Percentiles rank a stretch among this genome's conserved stretches.
Conservation (phyloP, 2,888 invertebrate genomes). For the Noctua janthina region DNA sequence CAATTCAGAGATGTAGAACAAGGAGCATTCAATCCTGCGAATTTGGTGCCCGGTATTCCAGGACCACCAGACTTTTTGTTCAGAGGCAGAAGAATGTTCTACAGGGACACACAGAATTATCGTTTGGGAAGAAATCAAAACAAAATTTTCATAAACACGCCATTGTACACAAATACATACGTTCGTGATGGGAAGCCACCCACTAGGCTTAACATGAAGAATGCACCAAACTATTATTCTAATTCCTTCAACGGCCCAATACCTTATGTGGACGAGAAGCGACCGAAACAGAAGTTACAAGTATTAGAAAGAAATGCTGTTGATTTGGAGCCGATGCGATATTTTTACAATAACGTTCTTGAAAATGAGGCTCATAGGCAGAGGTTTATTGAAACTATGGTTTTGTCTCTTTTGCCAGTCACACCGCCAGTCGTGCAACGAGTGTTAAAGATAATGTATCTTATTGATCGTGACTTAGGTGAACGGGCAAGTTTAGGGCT, state of each 20-base stretch:
- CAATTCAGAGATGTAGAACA: constrained; percentile 89
- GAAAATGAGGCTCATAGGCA: constrained; percentile 86
- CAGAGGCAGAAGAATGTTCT: constrained; percentile 85
- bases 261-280: constrained; percentile 69
- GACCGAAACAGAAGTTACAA: constrained; percentile 60
- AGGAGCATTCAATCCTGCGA: constrained; percentile 83
- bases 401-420: constrained; percentile 32
- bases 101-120: constrained; percentile 90
- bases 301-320: constrained; percentile 65
- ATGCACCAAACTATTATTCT: constrained; percentile 73
- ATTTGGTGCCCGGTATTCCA: constrained; percentile 85
- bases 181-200: constrained; percentile 72
- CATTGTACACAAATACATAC: constrained; percentile 68
- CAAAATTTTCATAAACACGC: constrained; percentile 70
- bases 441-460: constrained; percentile 93
- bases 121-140: constrained; percentile 73
- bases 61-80: constrained; percentile 88
- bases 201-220: constrained; percentile 64
- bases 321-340: constrained; percentile 90
- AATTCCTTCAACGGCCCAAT: constrained; percentile 74
- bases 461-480: constrained; percentile 94
- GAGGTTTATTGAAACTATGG: constrained; percentile 52
- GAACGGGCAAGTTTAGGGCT: constrained; percentile 86
- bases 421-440: constrained; percentile 88
- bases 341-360: constrained; percentile 92